Evolutionary conservation across 2,888 invertebrate species (phyloP).

Genomic region (Allophyes oxyacanthae): DNA sequence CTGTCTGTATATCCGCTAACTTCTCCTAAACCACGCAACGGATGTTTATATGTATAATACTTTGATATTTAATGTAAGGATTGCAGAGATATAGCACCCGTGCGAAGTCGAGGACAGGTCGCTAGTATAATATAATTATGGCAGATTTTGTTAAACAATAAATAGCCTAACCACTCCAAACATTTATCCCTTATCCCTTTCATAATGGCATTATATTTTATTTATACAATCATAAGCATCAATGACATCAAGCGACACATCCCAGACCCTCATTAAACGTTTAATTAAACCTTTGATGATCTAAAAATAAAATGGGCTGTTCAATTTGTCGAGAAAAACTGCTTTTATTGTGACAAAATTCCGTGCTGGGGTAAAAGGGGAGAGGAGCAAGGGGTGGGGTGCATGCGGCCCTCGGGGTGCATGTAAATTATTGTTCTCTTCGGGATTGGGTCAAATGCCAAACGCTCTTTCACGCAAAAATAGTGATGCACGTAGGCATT

Average conservation of each 20-base stretch:
- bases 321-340: constrained; percentile 26
- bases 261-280: constrained; percentile 6
- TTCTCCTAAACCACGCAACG: too few relatives aligned
- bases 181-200: too few relatives aligned
- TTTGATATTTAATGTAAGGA: too few relatives aligned
- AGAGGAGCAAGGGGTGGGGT: constrained; percentile 15
- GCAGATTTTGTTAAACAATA: too few relatives aligned
- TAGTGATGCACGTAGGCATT: constrained; percentile 50
- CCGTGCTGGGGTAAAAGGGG: constrained; percentile 15
- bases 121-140: too few relatives aligned
- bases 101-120: too few relatives aligned
- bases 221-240: too few relatives aligned
- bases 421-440: constrained; percentile 73
- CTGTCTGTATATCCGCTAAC: too few relatives aligned
- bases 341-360: constrained; percentile 41
- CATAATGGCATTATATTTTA: too few relatives aligned
- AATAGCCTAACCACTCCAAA: too few relatives aligned
- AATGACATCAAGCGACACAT: not conserved
- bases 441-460: constrained; percentile 67
- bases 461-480: constrained; percentile 63
- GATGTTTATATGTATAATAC: too few relatives aligned
- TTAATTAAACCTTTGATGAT: constrained; percentile 13
- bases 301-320: constrained; percentile 14
- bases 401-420: constrained; percentile 49
- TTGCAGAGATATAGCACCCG: too few relatives aligned